Evolutionary conservation across 1,140 invertebrate species (phyloP).

Genomic region (Diploscapter pachys): DNA sequence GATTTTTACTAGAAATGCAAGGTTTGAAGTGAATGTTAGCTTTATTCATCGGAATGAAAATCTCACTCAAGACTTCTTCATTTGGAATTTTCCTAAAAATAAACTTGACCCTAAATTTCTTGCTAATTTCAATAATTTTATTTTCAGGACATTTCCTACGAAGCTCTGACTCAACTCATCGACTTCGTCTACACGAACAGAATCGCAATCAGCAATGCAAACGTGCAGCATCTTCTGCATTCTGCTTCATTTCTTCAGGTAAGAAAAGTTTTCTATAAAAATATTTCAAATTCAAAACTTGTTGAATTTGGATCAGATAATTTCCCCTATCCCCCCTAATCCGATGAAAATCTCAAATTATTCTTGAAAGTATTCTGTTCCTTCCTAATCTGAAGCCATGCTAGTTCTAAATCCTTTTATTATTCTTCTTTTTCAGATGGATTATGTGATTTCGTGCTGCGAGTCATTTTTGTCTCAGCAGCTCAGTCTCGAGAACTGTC

Average conservation of each 20-base stretch:
- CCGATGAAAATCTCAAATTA: too few relatives aligned
- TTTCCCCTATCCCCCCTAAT: too few relatives aligned
- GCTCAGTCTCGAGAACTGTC: conserved; percentile 36
- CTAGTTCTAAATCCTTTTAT: neutral
- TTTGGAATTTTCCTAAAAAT: too few relatives aligned
- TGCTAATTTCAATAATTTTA: neutral
- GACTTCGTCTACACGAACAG: conserved; percentile 39
- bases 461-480: conserved; percentile 35
- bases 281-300: too few relatives aligned
- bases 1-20: too few relatives aligned
- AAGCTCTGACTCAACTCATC: conserved; percentile 25
- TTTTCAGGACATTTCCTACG: conserved; percentile 36
- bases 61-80: too few relatives aligned
- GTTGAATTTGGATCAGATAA: too few relatives aligned
- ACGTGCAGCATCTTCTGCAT: conserved; percentile 42
- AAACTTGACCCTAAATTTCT: conserved; percentile 2
- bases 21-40: too few relatives aligned
- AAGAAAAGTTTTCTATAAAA: neutral
- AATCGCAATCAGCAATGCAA: conserved; percentile 31
- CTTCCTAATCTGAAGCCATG: too few relatives aligned
- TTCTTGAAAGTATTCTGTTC: too few relatives aligned
- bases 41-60: too few relatives aligned
- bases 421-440: conserved; percentile 29
- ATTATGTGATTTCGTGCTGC: conserved; percentile 32
- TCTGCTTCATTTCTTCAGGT: conserved; percentile 40